phyloP scores from a whole-genome alignment of 2,888 invertebrate species.

The Seira ritae region DNA sequence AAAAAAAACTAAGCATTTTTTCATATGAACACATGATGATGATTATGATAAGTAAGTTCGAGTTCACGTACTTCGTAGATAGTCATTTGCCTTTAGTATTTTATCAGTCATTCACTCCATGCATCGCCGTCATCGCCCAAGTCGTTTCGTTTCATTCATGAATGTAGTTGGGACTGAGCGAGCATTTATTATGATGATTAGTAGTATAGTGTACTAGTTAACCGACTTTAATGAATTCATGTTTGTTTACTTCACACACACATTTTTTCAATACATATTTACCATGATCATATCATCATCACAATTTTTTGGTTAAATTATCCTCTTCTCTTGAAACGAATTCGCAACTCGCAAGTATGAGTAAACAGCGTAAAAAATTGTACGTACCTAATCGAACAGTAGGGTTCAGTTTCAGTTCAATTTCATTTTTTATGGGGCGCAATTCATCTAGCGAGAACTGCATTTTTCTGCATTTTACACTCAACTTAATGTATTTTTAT shows the following conservation, averaged over 20 bases:
- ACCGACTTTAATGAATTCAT: background rate
- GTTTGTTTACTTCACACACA: conserved; percentile 11
- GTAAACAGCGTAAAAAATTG: background rate
- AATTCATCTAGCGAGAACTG: conserved; percentile 31
- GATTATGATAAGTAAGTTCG: background rate
- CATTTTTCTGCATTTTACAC: conserved; percentile 37
- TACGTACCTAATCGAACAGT: background rate
- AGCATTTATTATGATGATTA: background rate
- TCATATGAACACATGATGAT: background rate
- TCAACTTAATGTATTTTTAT: background rate
- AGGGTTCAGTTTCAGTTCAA: background rate
- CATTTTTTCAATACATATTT: background rate
- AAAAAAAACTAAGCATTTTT: background rate
- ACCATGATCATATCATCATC: too few relatives aligned
- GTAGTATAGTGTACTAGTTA: too few relatives aligned
- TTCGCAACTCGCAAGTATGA: background rate
- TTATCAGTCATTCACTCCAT: conserved; percentile 11
- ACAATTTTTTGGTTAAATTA: too few relatives aligned
- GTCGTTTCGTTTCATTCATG: background rate
- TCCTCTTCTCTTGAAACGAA: too few relatives aligned
- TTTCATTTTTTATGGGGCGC: conserved; percentile 1
- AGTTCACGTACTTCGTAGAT: background rate
- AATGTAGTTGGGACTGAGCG: background rate
- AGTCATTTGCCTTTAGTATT: background rate
- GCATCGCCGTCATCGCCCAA: background rate